phyloP scores from a whole-genome alignment of 2,888 invertebrate species.

The Drosophila limbata region DNA sequence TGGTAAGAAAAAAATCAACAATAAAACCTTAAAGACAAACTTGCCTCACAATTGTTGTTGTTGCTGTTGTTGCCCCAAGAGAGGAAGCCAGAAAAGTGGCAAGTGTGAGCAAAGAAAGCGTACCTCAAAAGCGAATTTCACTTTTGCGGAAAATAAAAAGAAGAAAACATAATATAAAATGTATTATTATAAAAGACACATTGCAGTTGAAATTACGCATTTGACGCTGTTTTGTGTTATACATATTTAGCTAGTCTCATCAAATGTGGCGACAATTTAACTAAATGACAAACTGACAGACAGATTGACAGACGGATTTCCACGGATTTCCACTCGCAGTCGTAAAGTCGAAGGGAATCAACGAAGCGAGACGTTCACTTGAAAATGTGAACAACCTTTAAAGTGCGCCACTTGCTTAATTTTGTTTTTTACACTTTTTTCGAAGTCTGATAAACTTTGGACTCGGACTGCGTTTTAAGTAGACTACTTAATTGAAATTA shows the following conservation, averaged over 20 bases:
- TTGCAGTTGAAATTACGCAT: slow-evolving; percentile 27
- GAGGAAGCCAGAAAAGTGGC: slow-evolving; percentile 74
- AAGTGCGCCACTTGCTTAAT: slow-evolving; percentile 47
- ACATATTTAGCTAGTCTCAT: slow-evolving; percentile 51
- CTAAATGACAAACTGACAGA: slow-evolving; percentile 36
- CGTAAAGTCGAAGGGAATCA: slow-evolving; percentile 42
- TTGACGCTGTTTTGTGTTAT: slow-evolving; percentile 39
- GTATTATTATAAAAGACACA: slow-evolving; percentile 16
- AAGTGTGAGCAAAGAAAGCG: slow-evolving; percentile 49
- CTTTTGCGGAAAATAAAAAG: slow-evolving; percentile 57
- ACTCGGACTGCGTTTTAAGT: slow-evolving; percentile 37
- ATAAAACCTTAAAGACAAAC: slow-evolving; percentile 44
- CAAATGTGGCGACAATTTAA: slow-evolving; percentile 61
- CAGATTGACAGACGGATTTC: slow-evolving; percentile 22
- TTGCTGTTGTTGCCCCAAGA: slow-evolving; percentile 7
- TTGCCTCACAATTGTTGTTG: slow-evolving; percentile 43
- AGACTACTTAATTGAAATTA: slow-evolving; percentile 47
- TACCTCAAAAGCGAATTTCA: slow-evolving; percentile 67
- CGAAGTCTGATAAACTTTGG: slow-evolving; percentile 36
- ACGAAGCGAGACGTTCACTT: slow-evolving; percentile 46
- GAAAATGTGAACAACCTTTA: slow-evolving; percentile 69
- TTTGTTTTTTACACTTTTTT: slow-evolving; percentile 8
- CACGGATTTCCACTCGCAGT: slow-evolving; percentile 41
- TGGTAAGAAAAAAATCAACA: slow-evolving; percentile 22
- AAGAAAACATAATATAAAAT: slow-evolving; percentile 3